Conservation (phyloP, 2,888 invertebrate species). For the Serripes groenlandicus region DNA sequence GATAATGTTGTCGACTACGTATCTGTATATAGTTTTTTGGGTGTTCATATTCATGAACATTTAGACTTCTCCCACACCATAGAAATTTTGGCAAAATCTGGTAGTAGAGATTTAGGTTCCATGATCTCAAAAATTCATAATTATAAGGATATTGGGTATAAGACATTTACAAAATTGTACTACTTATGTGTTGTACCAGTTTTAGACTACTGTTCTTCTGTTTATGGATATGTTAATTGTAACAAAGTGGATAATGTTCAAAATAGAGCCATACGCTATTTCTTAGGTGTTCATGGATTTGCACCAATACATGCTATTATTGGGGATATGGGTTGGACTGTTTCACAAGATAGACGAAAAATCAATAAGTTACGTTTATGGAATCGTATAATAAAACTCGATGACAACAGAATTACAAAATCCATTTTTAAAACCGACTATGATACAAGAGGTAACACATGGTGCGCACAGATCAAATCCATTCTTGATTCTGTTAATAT, state of each 20-base stretch:
- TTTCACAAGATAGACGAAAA: too few relatives aligned
- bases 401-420: too few relatives aligned
- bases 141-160: constrained; percentile 41
- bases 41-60: constrained; percentile 41
- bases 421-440: too few relatives aligned
- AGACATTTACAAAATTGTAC: constrained; percentile 41
- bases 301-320: constrained; percentile 31
- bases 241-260: constrained; percentile 33
- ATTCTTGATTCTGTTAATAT: too few relatives aligned
- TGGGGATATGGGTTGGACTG: constrained; percentile 46
- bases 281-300: constrained; percentile 45
- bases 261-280: constrained; percentile 43
- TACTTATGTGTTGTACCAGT: constrained; percentile 32
- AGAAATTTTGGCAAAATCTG: constrained; percentile 21
- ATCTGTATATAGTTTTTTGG: constrained; percentile 47
- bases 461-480: too few relatives aligned
- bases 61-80: constrained; percentile 12
- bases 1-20: constrained; percentile 35
- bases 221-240: constrained; percentile 11
- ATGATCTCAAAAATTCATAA: constrained; percentile 45
- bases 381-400: too few relatives aligned
- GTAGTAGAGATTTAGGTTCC: constrained; percentile 27
- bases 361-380: too few relatives aligned
- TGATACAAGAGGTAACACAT: too few relatives aligned
- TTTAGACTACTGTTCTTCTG: constrained; percentile 41